Evolutionary conservation across 1,140 invertebrate species (phyloP), one percentile per base, ranked within the genome.

Genomic region (Agrilus planipennis): DNA sequence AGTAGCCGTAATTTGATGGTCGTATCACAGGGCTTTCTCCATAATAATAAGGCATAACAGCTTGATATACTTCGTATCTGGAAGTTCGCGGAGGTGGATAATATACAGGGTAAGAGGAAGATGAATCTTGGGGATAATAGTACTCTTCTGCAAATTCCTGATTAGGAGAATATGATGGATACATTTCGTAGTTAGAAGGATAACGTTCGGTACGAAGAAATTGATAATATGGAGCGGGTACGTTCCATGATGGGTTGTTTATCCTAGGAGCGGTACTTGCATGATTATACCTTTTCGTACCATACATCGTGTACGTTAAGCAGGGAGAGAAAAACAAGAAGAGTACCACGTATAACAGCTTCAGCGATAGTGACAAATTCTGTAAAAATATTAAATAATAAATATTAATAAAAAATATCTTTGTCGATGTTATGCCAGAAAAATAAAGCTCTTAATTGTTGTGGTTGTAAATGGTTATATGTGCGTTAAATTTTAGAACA

Each of bases 91-190:
- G 41, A 12, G 52, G 44, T 3, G 60, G 46, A 43, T 59, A 58
- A 45, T 63, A 65, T 15, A 63, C 49, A 0, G 62, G 61, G 25
- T 62, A 64, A 19, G 47, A 49, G 4, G 53, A 30, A 11, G 47
- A 27, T 18, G 53, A 44, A 15, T 66, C 58, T 44, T 57, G 52
- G 16, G 55, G 58, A 44, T 66, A 72, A 39, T 71, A 68, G 46
- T 72, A 68, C 42, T 74, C 68, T n/a, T n/a, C n/a, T n/a, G n/a
- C n/a, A n/a, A n/a, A n/a, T 4, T 68, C 70, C 17, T 68, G 65
- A 19, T 72, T 70, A 34, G 64, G 62, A 41, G 71, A 68, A 39
- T 61, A 63, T 53, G 71, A 72, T 4, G 69, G 65, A 50, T 73
- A 72, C 45, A 52, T 49, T 12, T 51, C 52, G 45, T 62, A 63